Conservation (phyloP, 2,113 vertebrate species). For the Corythaixoides concolor region DNA sequence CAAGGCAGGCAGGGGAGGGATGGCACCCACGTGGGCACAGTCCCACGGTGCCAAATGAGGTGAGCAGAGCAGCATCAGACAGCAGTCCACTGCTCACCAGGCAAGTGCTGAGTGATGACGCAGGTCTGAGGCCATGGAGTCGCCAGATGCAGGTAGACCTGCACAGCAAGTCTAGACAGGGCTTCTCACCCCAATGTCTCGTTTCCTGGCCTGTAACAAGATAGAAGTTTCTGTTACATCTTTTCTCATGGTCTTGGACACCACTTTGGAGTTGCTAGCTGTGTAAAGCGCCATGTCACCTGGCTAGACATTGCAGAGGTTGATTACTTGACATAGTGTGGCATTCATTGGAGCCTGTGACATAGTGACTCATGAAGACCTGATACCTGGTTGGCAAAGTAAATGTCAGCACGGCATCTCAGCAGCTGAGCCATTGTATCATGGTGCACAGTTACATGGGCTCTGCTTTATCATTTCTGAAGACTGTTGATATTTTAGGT, state of each 20-base stretch:
- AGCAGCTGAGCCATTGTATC: neutral
- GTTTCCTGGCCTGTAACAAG: neutral
- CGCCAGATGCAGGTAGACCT: neutral
- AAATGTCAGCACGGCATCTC: neutral
- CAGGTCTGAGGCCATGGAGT: neutral
- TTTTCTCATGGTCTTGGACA: neutral
- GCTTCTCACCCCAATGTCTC: neutral
- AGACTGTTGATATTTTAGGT: neutral
- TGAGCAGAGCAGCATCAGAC: neutral
- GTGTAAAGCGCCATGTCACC: neutral
- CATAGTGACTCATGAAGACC: neutral
- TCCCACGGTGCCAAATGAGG: neutral
- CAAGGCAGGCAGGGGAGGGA: neutral
- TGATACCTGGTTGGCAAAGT: neutral
- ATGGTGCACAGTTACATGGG: rapidly evolving
- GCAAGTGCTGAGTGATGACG: neutral
- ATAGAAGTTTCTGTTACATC: neutral
- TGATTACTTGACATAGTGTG: neutral
- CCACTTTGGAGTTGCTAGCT: neutral
- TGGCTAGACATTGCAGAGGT: neutral
- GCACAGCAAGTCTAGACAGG: neutral
- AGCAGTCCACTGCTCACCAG: neutral
- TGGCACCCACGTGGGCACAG: rapidly evolving
- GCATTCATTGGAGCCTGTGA: neutral
- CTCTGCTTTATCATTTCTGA: neutral